Evolutionary conservation across 2,113 vertebrate species (phyloP).

Genomic region (Centropus unirufus): DNA sequence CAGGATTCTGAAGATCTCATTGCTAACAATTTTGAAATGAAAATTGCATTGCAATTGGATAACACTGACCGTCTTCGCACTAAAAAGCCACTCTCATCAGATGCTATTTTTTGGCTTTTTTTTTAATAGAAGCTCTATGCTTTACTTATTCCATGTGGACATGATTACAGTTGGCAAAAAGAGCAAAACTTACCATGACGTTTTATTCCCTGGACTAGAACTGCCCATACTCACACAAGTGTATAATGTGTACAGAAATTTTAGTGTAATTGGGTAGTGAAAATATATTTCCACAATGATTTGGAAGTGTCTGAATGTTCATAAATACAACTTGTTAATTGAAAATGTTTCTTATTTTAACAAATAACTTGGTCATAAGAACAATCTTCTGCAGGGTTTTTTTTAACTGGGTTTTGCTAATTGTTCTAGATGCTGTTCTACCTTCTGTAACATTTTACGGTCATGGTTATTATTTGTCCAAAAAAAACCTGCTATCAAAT

Average conservation of each 20-base stretch:
- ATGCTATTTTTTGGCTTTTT: neutral
- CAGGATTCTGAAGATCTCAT: neutral
- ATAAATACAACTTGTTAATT: neutral
- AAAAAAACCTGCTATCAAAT: neutral
- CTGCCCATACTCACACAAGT: neutral
- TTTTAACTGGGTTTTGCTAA: neutral
- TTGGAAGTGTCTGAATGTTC: neutral
- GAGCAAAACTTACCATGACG: neutral
- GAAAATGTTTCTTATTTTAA: neutral
- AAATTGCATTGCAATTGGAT: neutral
- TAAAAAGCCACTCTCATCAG: neutral
- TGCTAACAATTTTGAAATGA: neutral
- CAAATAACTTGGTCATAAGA: neutral
- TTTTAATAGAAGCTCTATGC: neutral
- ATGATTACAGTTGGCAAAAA: neutral
- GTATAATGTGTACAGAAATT: neutral
- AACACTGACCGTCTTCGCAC: neutral
- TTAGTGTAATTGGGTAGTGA: neutral
- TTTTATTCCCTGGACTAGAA: neutral
- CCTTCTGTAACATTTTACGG: neutral
- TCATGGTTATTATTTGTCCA: neutral
- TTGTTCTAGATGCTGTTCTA: neutral
- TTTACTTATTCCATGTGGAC: neutral
- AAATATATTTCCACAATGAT: neutral
- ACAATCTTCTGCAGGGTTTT: neutral